Conservation (phyloP, 1,140 invertebrate genomes). For the Drosophila ficusphila region DNA sequence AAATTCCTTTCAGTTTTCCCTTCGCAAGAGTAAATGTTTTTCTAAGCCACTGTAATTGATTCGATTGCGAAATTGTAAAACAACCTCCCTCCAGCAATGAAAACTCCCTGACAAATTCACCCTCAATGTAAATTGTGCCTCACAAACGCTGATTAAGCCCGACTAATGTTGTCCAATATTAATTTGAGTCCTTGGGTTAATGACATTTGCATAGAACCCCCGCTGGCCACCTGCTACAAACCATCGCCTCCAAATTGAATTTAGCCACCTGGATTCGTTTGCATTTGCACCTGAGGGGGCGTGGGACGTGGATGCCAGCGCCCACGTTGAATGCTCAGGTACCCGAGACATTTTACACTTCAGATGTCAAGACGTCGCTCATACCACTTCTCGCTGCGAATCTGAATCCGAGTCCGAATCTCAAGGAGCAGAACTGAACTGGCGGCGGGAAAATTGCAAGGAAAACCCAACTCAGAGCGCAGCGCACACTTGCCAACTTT, state of each 20-base stretch:
- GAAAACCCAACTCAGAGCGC: slow-evolving; percentile 37
- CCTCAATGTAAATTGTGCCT: background rate
- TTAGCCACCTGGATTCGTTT: slow-evolving; percentile 42
- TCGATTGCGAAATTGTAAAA: background rate
- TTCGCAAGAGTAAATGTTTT: too few species aligned
- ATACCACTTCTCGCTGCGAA: slow-evolving; percentile 13
- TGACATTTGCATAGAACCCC: slow-evolving; percentile 42
- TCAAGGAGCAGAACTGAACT: slow-evolving; percentile 26
- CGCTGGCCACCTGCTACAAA: slow-evolving; percentile 14
- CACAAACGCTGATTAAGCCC: slow-evolving; percentile 25
- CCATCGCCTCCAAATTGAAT: slow-evolving; percentile 21
- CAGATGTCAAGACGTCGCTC: slow-evolving; percentile 48
- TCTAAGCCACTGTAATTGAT: background rate
- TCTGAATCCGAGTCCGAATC: slow-evolving; percentile 12
- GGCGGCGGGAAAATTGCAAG: slow-evolving; percentile 25
- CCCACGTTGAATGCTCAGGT: slow-evolving; percentile 3
- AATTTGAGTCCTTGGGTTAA: slow-evolving; percentile 43
- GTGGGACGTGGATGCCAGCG: background rate
- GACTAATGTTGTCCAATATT: slow-evolving; percentile 14
- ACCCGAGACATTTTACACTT: slow-evolving; percentile 37
- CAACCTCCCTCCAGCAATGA: background rate
- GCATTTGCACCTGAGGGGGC: slow-evolving; percentile 24
- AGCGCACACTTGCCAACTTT: slow-evolving; percentile 42
- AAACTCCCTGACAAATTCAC: background rate
- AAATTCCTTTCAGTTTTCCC: too few species aligned